Percentiles rank a stretch among this genome's conserved stretches.
phyloP scores from a whole-genome alignment of 2,888 invertebrate genomes.

The Chesias legatella region DNA sequence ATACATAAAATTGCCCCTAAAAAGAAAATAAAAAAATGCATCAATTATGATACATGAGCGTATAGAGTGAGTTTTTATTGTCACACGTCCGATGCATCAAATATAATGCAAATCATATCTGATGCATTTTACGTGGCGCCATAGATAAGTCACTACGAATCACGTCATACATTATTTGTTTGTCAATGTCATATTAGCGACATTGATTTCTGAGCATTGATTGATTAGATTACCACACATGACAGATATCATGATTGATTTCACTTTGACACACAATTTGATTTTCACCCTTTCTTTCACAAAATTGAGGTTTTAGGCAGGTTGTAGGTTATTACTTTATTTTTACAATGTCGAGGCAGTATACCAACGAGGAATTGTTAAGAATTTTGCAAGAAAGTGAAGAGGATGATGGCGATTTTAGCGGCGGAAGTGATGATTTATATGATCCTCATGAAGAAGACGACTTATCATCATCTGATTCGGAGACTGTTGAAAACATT shows the following conservation, averaged over 20 bases:
- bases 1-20: neutral
- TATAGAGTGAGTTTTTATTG: slow-evolving; percentile 1
- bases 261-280: slow-evolving; percentile 3
- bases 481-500: slow-evolving; percentile 6
- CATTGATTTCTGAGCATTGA: slow-evolving; percentile 4
- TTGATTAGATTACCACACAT: slow-evolving; percentile 2
- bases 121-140: slow-evolving; percentile 6
- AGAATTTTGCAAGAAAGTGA: slow-evolving; percentile 6
- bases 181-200: slow-evolving; percentile 3
- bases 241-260: slow-evolving; percentile 3
- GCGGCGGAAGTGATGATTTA: slow-evolving; percentile 7
- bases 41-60: slow-evolving; percentile 3
- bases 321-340: slow-evolving; percentile 2
- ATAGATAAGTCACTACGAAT: too few species aligned
- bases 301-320: slow-evolving; percentile 1
- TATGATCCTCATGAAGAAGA: slow-evolving; percentile 6
- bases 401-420: slow-evolving; percentile 7
- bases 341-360: slow-evolving; percentile 6
- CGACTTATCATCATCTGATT: slow-evolving; percentile 7
- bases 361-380: slow-evolving; percentile 5
- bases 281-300: slow-evolving; percentile 2
- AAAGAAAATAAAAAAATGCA: slow-evolving; percentile 3
- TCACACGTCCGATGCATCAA: slow-evolving; percentile 5
- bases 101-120: slow-evolving; percentile 4
- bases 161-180: slow-evolving; percentile 4